These are phyloP conservation scores for Nipponacmea schrenckii DNA, from an alignment of 2,888 invertebrate genomes.

Conservation along the genomic window DNA sequence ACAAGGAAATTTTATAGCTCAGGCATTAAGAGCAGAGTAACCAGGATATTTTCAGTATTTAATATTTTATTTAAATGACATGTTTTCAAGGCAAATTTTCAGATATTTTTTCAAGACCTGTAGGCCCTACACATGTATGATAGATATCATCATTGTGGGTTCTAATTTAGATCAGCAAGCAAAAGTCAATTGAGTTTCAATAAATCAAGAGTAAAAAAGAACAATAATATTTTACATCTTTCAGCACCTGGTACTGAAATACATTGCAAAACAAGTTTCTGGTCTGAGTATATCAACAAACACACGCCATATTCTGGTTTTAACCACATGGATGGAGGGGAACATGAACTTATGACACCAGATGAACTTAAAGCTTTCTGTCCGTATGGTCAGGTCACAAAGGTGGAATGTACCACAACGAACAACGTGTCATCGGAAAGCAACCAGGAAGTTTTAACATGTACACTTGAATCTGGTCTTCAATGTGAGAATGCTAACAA, in stretches of 20 bases:
- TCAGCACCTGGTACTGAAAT: too few species aligned
- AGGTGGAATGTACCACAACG: conserved; percentile 48
- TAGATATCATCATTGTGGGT: too few species aligned
- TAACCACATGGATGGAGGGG: neutral
- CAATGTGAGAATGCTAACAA: conserved; percentile 71
- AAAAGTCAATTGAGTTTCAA: too few species aligned
- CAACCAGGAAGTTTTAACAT: conserved; percentile 42
- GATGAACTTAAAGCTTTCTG: conserved; percentile 15
- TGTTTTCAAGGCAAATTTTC: too few species aligned
- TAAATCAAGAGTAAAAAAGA: too few species aligned
- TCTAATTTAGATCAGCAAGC: too few species aligned
- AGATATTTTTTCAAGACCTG: too few species aligned
- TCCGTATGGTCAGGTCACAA: conserved; percentile 4
- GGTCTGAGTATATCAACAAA: conserved; percentile 15
- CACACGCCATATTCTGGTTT: conserved; percentile 1
- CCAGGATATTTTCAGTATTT: neutral
- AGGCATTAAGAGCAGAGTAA: neutral
- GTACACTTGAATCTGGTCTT: conserved; percentile 76
- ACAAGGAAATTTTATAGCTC: conserved; percentile 5
- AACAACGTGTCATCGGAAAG: conserved; percentile 35
- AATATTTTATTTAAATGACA: too few species aligned
- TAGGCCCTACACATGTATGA: too few species aligned
- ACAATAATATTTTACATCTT: too few species aligned
- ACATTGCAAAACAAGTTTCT: neutral
- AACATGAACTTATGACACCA: conserved; percentile 16